These are phyloP conservation scores for Mus pahari DNA, from an alignment of 2,113 vertebrate genomes.

Conservation along the genomic window DNA sequence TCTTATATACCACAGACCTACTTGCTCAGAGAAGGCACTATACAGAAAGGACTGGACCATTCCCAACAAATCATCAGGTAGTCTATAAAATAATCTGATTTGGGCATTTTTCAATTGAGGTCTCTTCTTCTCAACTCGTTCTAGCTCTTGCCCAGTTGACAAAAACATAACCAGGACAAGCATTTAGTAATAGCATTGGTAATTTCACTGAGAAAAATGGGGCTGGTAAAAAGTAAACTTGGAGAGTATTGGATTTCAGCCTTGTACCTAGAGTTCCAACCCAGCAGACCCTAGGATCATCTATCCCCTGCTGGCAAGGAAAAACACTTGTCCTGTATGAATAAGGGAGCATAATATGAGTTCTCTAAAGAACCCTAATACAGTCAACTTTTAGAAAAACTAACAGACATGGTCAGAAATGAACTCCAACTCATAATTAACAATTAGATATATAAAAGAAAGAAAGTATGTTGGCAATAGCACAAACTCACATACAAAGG, in stretches of 20 bases:
- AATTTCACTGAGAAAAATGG: background rate
- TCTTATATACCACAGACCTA: background rate
- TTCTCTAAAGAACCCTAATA: background rate
- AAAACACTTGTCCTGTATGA: background rate
- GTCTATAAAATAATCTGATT: background rate
- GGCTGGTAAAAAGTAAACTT: background rate
- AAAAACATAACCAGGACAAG: background rate
- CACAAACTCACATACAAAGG: background rate
- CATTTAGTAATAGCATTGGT: background rate
- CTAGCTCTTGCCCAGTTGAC: background rate
- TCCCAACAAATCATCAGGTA: background rate
- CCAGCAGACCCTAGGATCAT: background rate
- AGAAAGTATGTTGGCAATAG: background rate
- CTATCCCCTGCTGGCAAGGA: background rate
- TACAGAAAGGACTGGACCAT: no score
- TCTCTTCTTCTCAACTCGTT: background rate
- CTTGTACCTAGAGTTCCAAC: background rate
- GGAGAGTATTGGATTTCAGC: background rate
- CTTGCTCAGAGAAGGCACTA: background rate
- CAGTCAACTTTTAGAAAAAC: background rate
- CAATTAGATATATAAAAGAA: background rate
- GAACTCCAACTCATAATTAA: background rate
- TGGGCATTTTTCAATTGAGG: background rate
- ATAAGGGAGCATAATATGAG: background rate
- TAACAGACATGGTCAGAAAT: background rate